Evolutionary conservation across 2,888 invertebrate species (phyloP).

Genomic region (Ophion obscuratus): DNA sequence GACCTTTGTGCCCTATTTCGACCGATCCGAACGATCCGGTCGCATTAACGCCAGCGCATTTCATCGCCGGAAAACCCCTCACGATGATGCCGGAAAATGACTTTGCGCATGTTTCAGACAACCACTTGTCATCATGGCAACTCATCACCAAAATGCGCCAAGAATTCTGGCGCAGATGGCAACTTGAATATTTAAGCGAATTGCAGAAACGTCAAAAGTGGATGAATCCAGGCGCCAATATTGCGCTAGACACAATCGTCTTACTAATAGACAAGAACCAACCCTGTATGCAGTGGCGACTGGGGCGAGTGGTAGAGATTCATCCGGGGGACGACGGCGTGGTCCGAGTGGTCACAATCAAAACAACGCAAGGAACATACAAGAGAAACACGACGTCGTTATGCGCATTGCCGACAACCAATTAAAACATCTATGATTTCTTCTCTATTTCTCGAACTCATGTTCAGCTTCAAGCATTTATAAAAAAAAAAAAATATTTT

Average conservation of each 20-base stretch:
- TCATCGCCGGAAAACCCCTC: conserved; percentile 67
- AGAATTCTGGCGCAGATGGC: conserved; percentile 71
- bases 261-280: conserved; percentile 70
- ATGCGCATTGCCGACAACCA: conserved; percentile 45
- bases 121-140: conserved; percentile 70
- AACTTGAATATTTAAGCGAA: conserved; percentile 70
- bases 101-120: conserved; percentile 60
- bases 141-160: conserved; percentile 68
- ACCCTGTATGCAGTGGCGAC: conserved; percentile 65
- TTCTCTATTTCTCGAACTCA: neutral
- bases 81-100: conserved; percentile 68
- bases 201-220: conserved; percentile 74
- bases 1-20: conserved; percentile 58
- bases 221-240: conserved; percentile 41
- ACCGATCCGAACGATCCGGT: conserved; percentile 64
- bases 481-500: conserved; percentile 15
- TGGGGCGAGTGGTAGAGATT: conserved; percentile 55
- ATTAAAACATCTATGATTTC: conserved; percentile 9
- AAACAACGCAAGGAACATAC: conserved; percentile 62
- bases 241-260: conserved; percentile 62
- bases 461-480: neutral
- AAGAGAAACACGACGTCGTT: conserved; percentile 59
- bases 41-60: conserved; percentile 71
- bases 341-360: conserved; percentile 69
- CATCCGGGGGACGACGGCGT: conserved; percentile 72